Conservation (phyloP, 2,797 vertebrate species). For the Muscicapa striata region DNA sequence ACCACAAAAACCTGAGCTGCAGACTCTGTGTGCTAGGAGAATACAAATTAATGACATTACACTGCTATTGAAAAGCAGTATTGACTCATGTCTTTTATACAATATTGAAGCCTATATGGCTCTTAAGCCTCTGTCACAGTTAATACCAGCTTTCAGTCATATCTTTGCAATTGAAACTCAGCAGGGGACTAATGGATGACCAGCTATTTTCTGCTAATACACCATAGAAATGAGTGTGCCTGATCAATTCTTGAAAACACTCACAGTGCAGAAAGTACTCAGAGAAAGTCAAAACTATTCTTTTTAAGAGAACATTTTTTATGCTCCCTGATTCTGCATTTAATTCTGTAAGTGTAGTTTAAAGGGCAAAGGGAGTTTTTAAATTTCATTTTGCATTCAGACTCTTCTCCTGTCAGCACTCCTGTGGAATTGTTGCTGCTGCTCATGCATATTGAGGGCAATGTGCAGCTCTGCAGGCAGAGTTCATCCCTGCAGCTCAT, state of each 20-base stretch:
- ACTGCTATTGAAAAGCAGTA: background rate
- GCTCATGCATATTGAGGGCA: constrained; percentile 9
- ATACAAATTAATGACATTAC: constrained; percentile 28
- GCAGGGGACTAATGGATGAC: constrained; percentile 20
- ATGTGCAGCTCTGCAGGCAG: background rate
- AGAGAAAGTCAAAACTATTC: background rate
- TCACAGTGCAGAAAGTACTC: background rate
- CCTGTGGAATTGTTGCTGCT: constrained; percentile 20
- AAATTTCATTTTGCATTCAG: constrained; percentile 51
- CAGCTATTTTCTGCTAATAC: constrained; percentile 28
- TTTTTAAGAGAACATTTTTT: background rate
- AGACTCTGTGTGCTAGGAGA: background rate
- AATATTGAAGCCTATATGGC: background rate
- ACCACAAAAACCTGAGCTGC: background rate
- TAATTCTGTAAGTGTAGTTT: constrained; percentile 36
- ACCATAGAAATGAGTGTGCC: background rate
- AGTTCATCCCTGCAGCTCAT: background rate
- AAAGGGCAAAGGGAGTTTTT: constrained; percentile 48
- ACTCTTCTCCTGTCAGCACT: background rate
- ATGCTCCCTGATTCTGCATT: background rate
- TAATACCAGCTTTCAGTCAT: constrained; percentile 46
- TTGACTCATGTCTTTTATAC: background rate
- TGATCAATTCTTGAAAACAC: constrained; percentile 35
- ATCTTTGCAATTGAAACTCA: constrained; percentile 24
- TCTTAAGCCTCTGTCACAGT: constrained; percentile 39